Evolutionary conservation across 2,888 invertebrate genomes (phyloP), one percentile per base, ranked within the genome.

Genomic region (Hydroisotoma schaefferi): DNA sequence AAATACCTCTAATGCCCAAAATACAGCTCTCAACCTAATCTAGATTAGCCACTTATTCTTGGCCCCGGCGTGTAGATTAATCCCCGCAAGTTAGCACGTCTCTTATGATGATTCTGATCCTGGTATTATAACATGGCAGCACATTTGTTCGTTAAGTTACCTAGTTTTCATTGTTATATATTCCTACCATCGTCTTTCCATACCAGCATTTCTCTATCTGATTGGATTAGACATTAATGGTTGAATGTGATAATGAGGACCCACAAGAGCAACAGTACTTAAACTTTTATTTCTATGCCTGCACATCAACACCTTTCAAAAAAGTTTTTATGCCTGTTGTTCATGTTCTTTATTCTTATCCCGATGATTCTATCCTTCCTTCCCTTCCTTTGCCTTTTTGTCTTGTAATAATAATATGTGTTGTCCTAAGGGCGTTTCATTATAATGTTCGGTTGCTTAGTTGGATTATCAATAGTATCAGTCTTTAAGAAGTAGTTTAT

Each of bases 181-280:
- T n/a, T n/a, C n/a, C n/a, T n/a, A n/a, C 22, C 15, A 46, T 20
- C 8, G 18, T 43, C 8, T 46, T 46, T 5, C 46, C 51, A 57
- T 61, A 47, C 58, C 52, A 59, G 56, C n/a, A n/a, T n/a, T n/a
- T 63, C 56, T 28, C 56, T 63, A 63, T 63, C 63, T 27, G n/a
- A n/a, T 37, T 33, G 28, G 37, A 27, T 26, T 29, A 29, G 23
- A n/a, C n/a, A n/a, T 33, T 52, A 52, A 20, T 52, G 37, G 23
- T 46, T 28, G 29, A 55, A 26, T 55, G 55, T 26, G 26, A 44
- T 55, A 55, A 55, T 55, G 55, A 55, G 55, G 55, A 55, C 55
- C 6, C 55, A 55, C 55, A 55, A n/a, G 15, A 54, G 26, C 46
- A 43, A 15, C 29, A 29, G 4, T 25, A 37, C 15, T 12, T 25